Evolutionary conservation across 1,140 invertebrate genomes (phyloP), one percentile per base, ranked within the genome.

Genomic region (Antheraea pernyi): DNA sequence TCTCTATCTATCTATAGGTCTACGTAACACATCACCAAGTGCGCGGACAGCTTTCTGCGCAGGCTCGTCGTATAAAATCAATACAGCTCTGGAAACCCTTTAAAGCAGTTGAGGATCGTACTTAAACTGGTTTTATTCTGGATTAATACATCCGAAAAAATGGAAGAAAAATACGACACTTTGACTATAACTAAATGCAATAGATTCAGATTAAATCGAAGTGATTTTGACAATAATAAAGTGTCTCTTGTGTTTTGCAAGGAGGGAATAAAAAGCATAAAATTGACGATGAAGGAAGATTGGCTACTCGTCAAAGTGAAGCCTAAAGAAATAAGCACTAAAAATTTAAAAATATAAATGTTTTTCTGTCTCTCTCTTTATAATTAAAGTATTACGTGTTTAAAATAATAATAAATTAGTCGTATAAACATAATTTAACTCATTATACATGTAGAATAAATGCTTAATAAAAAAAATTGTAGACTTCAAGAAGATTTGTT

Each of bases 181-280:
- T 53, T 53, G 46, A 16, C 46, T 0, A 16, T 53, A 53, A 53
- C 11, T 6, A 53, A 16, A 53, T 9, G 46, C 46, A 53, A 53
- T 53, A 53, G 16, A 53, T 53, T 53, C 16, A 7, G 16, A 53
- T 13, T 53, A 16, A 9, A 53, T 53, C 10, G 46, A 0, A 53
- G 46, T 9, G 46, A 53, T 53, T 53, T 53, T 53, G 46, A 53
- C 16, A 53, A 53, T 53, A 53, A 53, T 53, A 53, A 53, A 53
- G 46, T 53, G 9, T 9, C 13, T 16, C 46, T 53, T 53, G 46
- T 13, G 46, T 53, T 53, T n/a, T 6, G 10, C 13, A 53, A 6
- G 11, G 5, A 16, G 9, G 46, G 46, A n/a, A 53, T 53, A 53
- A 53, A 53, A 53, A 16, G 11, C 16, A 53, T 53, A 13, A 53